Evolutionary conservation across 2,113 vertebrate species (phyloP).

Genomic region (Ailurus styani): DNA sequence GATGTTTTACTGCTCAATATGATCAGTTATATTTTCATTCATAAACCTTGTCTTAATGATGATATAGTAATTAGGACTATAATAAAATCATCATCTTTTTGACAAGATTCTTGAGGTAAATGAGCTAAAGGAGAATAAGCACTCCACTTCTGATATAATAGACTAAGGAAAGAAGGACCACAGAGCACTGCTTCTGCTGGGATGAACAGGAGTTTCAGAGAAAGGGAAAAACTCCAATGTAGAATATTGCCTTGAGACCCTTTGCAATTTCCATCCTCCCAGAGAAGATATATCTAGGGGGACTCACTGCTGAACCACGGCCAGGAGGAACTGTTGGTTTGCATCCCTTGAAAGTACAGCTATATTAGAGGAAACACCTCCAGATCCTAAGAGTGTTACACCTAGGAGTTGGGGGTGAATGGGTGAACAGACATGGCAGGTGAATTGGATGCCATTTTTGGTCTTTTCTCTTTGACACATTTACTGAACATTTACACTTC

Average conservation of each 20-base stretch:
- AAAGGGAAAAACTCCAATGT: background rate
- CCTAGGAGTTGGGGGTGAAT: background rate
- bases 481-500: background rate
- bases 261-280: background rate
- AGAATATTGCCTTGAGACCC: background rate
- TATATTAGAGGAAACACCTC: background rate
- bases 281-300: background rate
- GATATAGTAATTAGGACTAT: background rate
- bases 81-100: slow-evolving; percentile 21
- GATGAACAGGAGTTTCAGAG: background rate
- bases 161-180: background rate
- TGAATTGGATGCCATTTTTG: background rate
- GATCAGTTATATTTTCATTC: slow-evolving; percentile 14
- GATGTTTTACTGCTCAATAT: background rate
- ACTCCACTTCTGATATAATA: background rate
- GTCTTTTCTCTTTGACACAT: background rate
- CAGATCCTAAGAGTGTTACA: background rate
- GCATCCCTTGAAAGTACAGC: background rate
- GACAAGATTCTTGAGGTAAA: slow-evolving; percentile 24
- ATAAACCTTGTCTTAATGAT: background rate
- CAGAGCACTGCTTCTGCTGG: background rate
- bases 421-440: background rate
- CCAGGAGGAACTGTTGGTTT: background rate
- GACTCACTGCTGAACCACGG: background rate
- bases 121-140: background rate